Base-by-base conservation (phyloP, 2,888 invertebrate genomes). In the Sphaeridia pumilis region DNA sequence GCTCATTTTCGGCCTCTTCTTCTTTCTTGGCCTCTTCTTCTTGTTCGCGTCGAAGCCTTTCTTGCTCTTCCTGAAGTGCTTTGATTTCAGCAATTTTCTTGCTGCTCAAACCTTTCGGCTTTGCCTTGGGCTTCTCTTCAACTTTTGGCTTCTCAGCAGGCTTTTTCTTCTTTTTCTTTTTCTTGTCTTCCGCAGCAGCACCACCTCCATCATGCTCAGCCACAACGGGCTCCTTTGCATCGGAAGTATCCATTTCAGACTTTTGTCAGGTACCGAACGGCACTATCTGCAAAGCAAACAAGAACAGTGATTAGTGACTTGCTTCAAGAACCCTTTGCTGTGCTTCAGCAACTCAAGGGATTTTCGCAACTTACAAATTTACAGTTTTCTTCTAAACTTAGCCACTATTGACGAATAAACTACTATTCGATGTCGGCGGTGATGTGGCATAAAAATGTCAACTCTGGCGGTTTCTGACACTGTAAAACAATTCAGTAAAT, bases 1-100 rank as follows among this genome's bases (percentile, higher is more conserved):
- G 78, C 36, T 80, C 80, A 64, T 64, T 72, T 69, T 86, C 86
- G 26, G 81, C 76, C 68, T 86, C 83, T 64, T 88, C 87, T 66
- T 82, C 81, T 57, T 76, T 76, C 25, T 75, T 76, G 46, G 84
- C 75, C 58, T 80, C 78, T 69, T 93, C 93, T 66, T 92, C 89
- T 69, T 88, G 87, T 67, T 86, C 83, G 44, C 73, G 74, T 57
- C 78, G 69, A 20, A 75, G 67, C 41, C 81, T 77, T 68, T 93
- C 93, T 69, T 93, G 89, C 65, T 92, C 89, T 70, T 90, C 90
- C 72, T 90, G 88, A 87, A 92, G 90, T 24, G 88, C 87, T 38
- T 38, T 38, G 38, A 38, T 38, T 17, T 38, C 38, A 56, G 85
- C 86, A 59, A 93, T 82, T 55, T 85, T 81, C 67, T 86, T 85